A percentile compares a stretch with the other conserved stretches of the same genome.
Conservation (phyloP, 2,888 invertebrate species). For the Philereme transversata region DNA sequence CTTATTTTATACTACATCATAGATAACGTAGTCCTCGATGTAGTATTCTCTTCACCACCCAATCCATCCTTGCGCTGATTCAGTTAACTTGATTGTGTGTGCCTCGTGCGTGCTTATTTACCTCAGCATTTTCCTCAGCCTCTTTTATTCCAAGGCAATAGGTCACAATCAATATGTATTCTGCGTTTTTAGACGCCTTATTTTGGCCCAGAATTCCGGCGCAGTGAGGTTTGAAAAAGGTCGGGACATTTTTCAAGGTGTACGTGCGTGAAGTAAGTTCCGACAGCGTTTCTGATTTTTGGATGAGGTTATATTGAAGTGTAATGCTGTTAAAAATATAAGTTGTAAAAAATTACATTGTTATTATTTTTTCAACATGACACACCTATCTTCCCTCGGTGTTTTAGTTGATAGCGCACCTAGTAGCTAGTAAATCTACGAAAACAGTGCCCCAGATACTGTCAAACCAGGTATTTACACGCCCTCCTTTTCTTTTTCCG, state of each 20-base stretch:
- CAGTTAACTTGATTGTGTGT: conserved; percentile 14
- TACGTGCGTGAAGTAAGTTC: conserved; percentile 59
- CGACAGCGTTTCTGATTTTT: conserved; percentile 47
- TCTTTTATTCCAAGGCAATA: conserved; percentile 32
- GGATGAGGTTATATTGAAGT: conserved; percentile 37
- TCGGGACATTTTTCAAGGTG: conserved; percentile 56
- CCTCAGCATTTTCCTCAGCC: conserved; percentile 27
- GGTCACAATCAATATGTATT: conserved; percentile 50
- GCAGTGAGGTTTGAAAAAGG: conserved; percentile 49
- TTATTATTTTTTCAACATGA: too few relatives aligned
- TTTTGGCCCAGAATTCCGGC: conserved; percentile 37
- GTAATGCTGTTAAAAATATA: neutral
- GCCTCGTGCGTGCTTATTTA: conserved; percentile 9
- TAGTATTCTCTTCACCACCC: too few relatives aligned
- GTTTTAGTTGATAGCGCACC: too few relatives aligned
- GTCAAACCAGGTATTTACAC: too few relatives aligned
- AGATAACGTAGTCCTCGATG: too few relatives aligned
- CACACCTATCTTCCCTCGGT: too few relatives aligned
- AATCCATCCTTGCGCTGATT: neutral
- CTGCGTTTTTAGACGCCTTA: conserved; percentile 41
- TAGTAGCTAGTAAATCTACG: too few relatives aligned
- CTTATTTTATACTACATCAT: too few relatives aligned
- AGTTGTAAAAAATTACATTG: too few relatives aligned
- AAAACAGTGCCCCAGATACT: too few relatives aligned
- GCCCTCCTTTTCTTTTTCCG: too few relatives aligned